These are phyloP conservation scores for Heliconius charithonia DNA, from an alignment of 2,888 invertebrate species.

Conservation along the genomic window DNA sequence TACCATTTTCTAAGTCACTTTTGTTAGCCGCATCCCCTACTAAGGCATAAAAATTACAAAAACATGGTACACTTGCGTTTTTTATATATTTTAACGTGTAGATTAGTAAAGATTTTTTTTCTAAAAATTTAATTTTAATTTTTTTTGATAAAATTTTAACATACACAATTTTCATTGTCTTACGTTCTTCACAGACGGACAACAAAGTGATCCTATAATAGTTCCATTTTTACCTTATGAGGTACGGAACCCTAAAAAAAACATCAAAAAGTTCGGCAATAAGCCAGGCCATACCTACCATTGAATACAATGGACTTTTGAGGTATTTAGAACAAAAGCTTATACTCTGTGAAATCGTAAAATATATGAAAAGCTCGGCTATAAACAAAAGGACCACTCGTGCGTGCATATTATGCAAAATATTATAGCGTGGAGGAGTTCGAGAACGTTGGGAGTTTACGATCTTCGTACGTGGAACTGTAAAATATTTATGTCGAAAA, in stretches of 20 bases:
- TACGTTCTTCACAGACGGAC: not conserved
- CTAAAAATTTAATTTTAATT: too few relatives aligned
- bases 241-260: not conserved
- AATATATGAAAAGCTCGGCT: conserved; percentile 1
- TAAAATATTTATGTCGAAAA: conserved; percentile 11
- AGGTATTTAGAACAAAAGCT: conserved; percentile 22
- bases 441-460: conserved; percentile 22
- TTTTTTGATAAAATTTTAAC: not conserved
- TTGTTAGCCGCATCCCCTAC: not conserved
- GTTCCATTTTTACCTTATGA: not conserved
- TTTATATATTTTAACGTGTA: not conserved
- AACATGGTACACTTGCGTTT: not conserved
- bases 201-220: not conserved
- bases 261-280: not conserved
- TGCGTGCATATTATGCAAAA: conserved; percentile 31
- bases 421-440: conserved; percentile 31
- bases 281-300: not conserved
- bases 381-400: conserved; percentile 34
- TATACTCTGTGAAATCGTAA: conserved; percentile 15
- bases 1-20: not conserved
- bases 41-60: not conserved
- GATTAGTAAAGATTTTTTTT: too few relatives aligned
- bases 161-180: not conserved
- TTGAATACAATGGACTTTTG: conserved; percentile 27
- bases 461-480: conserved; percentile 8